phyloP scores from a whole-genome alignment of 2,797 vertebrate genomes.

The Zalophus californianus region DNA sequence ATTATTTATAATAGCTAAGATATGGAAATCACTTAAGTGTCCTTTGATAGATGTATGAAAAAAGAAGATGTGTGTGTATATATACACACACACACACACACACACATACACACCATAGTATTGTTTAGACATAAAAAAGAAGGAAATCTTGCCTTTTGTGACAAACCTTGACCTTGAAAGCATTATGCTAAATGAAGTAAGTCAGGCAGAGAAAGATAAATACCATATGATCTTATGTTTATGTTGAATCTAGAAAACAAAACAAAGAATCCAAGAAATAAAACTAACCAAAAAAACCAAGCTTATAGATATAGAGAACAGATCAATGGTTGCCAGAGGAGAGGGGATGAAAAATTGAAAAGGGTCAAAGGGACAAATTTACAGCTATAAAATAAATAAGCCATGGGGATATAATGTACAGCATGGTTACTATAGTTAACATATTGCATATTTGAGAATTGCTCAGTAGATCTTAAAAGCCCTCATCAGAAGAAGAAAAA shows the following conservation, averaged over 20 bases:
- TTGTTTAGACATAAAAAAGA: background rate
- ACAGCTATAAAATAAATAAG: background rate
- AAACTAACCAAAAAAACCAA: background rate
- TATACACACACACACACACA: background rate
- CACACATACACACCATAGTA: background rate
- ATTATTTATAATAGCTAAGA: background rate
- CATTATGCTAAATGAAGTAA: background rate
- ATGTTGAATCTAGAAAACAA: background rate
- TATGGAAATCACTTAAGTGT: background rate
- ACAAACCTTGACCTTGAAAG: background rate
- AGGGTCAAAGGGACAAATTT: background rate
- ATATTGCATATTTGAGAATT: background rate
- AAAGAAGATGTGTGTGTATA: background rate
- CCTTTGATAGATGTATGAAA: background rate
- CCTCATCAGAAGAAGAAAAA: background rate
- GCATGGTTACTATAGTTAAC: background rate
- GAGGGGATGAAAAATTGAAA: background rate
- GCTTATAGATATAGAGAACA: background rate
- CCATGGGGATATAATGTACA: background rate
- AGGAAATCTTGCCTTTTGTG: background rate
- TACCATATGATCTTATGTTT: background rate
- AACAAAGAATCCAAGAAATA: background rate
- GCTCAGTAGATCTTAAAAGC: background rate
- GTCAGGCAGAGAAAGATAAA: background rate
- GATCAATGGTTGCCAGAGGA: background rate